Base-by-base conservation (phyloP, 2,797 vertebrate species). In the Rhinogobio ventralis region DNA sequence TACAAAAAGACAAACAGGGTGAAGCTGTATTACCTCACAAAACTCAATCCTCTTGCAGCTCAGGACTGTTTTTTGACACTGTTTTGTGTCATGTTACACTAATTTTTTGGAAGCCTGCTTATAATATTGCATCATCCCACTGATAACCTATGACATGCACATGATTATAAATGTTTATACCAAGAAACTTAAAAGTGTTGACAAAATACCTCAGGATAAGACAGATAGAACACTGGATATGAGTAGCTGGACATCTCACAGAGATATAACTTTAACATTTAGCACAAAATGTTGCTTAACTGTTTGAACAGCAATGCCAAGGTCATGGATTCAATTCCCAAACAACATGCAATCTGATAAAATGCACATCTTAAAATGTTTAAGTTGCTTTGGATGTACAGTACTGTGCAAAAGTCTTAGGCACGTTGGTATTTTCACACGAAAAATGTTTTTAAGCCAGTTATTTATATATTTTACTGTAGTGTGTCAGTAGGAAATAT, bases 131-230 rank as follows among this genome's bases (percentile, higher is more conserved):
- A 68, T 51, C 14, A 42, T 69, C 25, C 55, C 17, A 72, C 19
- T 0, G n/a, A 78, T 46, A 62, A 49, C 39, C 11, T n/a, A 28
- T 5, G 49, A 74, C 25, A 66, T 20, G 64, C 8, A 79, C 13
- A 33, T 64, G 79, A 80, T n/a, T 57, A 5, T 10, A n/a, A 46
- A 66, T 68, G 46, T 82, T 73, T 82, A 51, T 64, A 74, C 80
- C 13, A 74, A 82, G 45, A 69, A 62, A 15, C 39, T 82, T 73
- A 73, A 45, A 82, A 15, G 28, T 64, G 55, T 64, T 82, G 55
- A 30, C 69, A 33, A 74, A 73, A 73, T n/a, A 73, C 1, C 28
- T 23, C 39, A 25, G 2, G 25, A 39, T 28, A 45, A 36, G 53
- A n/a, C 49, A 42, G 33, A 69, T 7, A 28, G n/a, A 30, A 60